Evolutionary conservation across 1,140 invertebrate species (phyloP).

Genomic region (Lamellibrachia luymesi): DNA sequence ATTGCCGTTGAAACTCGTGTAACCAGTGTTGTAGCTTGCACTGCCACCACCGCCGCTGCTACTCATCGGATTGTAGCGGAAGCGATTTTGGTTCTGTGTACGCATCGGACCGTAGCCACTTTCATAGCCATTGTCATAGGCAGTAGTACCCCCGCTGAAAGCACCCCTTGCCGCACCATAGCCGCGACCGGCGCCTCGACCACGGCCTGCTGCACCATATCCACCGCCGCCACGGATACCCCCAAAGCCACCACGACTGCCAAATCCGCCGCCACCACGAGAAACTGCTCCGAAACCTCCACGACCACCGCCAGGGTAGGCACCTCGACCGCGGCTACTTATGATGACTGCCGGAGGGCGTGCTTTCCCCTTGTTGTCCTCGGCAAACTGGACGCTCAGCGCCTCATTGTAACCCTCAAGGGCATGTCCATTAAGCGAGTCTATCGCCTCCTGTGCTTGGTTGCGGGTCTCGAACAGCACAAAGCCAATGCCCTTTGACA

Average conservation of each 20-base stretch:
- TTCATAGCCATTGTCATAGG: not conserved
- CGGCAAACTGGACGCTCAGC: slow-evolving; percentile 82
- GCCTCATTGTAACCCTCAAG: slow-evolving; percentile 80
- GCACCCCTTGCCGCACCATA: not conserved
- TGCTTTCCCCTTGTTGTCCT: slow-evolving; percentile 81
- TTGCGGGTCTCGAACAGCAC: slow-evolving; percentile 64
- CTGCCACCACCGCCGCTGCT: slow-evolving; percentile 20
- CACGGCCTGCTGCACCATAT: not conserved
- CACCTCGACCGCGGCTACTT: slow-evolving; percentile 5
- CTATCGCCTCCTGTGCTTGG: slow-evolving; percentile 87
- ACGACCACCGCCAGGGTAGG: not conserved
- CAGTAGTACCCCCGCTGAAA: not conserved
- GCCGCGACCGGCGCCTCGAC: not conserved
- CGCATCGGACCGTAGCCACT: slow-evolving; percentile 36
- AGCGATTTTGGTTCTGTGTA: slow-evolving; percentile 28
- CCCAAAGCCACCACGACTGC: slow-evolving; percentile 9
- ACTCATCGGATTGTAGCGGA: slow-evolving; percentile 44
- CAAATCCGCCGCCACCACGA: slow-evolving; percentile 26
- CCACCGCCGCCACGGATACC: slow-evolving; percentile 16
- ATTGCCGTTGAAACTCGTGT: slow-evolving; percentile 22
- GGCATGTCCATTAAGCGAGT: slow-evolving; percentile 78
- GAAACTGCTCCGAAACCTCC: slow-evolving; percentile 14
- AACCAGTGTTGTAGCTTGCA: slow-evolving; percentile 29
- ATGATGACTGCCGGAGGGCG: slow-evolving; percentile 34
- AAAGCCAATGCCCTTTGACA: slow-evolving; percentile 85